Conservation (phyloP, 2,797 vertebrate species). For the Iguana delicatissima region DNA sequence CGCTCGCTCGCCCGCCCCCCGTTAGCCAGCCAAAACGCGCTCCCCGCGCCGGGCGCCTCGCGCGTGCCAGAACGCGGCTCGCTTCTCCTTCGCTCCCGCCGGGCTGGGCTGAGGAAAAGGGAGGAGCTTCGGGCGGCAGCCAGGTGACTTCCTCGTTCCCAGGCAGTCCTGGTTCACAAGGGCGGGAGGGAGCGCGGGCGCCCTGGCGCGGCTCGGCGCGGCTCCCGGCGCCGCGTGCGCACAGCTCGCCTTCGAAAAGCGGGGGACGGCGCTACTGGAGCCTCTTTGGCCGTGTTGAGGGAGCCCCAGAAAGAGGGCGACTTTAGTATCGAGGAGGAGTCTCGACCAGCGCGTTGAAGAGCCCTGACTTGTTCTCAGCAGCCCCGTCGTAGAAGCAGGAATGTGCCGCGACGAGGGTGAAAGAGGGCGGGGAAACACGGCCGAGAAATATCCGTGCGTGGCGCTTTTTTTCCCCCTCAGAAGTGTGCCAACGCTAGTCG, state of each 20-base stretch:
- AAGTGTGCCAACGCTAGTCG: not conserved
- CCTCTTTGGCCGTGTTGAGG: too few relatives aligned
- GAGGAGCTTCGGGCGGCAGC: not conserved
- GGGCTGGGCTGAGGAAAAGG: not conserved
- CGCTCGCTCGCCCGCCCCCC: not conserved
- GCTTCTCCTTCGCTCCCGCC: not conserved
- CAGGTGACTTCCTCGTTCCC: not conserved
- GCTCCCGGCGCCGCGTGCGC: not conserved
- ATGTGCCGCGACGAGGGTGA: not conserved
- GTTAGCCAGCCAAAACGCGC: not conserved
- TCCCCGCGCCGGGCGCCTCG: not conserved
- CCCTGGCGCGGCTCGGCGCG: too few relatives aligned
- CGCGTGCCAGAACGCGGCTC: not conserved
- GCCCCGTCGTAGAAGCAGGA: too few relatives aligned
- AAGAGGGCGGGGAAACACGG: not conserved
- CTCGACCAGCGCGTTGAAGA: not conserved
- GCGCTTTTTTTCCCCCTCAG: not conserved
- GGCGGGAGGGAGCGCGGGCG: not conserved
- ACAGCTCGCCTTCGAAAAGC: not conserved
- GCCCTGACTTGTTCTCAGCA: not conserved
- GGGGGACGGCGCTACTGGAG: not conserved
- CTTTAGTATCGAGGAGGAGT: too few relatives aligned
- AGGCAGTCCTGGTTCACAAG: not conserved
- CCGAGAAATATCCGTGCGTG: not conserved
- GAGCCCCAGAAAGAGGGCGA: not conserved